These are phyloP conservation scores for Harpagus bidentatus DNA, from an alignment of 2,113 vertebrate genomes.

Conservation along the genomic window DNA sequence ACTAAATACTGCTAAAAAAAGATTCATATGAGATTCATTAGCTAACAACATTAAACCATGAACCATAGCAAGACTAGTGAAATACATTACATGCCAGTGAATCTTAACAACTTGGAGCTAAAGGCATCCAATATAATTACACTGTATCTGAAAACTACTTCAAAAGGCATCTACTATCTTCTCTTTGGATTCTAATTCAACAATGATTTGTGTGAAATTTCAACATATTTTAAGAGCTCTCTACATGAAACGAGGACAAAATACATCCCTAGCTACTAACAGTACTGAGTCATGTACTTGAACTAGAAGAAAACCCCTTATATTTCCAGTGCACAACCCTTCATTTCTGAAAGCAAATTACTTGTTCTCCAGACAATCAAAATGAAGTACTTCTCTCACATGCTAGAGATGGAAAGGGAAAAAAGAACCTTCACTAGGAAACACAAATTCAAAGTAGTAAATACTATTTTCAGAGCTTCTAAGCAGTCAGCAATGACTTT, in stretches of 20 bases:
- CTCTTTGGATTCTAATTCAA: neutral
- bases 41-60: neutral
- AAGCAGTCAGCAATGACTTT: neutral
- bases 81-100: neutral
- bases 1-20: slow-evolving; percentile 28
- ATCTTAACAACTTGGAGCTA: neutral
- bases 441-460: neutral
- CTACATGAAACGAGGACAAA: neutral
- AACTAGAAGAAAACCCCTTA: neutral
- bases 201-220: neutral
- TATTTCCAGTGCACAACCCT: neutral
- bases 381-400: neutral
- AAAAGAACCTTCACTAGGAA: neutral
- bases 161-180: neutral
- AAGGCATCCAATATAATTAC: neutral
- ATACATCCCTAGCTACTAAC: neutral
- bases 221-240: neutral
- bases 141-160: neutral
- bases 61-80: neutral
- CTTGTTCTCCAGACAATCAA: neutral
- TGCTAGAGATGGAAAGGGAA: neutral
- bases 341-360: neutral
- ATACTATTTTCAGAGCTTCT: neutral
- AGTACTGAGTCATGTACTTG: neutral
- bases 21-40: neutral